Evolutionary conservation across 2,888 invertebrate genomes (phyloP).

Genomic region (Siphonodentalium dalli): DNA sequence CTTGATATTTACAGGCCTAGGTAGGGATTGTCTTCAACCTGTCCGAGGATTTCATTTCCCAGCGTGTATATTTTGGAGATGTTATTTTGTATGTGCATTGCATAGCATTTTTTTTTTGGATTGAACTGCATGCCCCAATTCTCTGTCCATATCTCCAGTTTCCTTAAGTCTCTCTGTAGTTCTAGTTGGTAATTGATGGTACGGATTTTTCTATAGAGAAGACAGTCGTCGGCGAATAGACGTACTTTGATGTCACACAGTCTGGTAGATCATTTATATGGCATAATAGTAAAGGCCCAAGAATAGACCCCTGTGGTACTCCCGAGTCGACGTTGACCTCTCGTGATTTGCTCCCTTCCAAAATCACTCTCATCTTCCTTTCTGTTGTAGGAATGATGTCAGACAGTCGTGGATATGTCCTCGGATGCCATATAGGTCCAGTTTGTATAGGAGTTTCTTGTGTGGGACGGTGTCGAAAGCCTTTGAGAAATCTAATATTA

Average conservation of each 20-base stretch:
- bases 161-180: conserved; percentile 14
- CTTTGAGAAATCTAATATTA: too few species aligned
- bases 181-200: conserved; percentile 7
- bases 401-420: conserved; percentile 7
- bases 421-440: conserved; percentile 6
- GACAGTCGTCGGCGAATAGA: conserved; percentile 17
- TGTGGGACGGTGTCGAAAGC: too few species aligned
- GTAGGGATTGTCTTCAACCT: conserved; percentile 10
- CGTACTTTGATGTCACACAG: conserved; percentile 9
- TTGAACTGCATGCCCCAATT: conserved; percentile 18
- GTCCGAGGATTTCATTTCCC: conserved; percentile 1
- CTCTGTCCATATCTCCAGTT: conserved; percentile 9
- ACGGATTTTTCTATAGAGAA: conserved; percentile 11
- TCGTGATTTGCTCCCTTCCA: conserved; percentile 4
- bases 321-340: conserved; percentile 7
- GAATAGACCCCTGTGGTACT: conserved; percentile 16
- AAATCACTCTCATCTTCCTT: conserved; percentile 4
- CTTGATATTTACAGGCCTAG: too few species aligned
- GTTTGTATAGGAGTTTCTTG: conserved; percentile 14
- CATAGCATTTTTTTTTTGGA: conserved; percentile 14
- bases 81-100: conserved; percentile 1
- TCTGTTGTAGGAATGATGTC: conserved; percentile 1
- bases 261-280: conserved; percentile 16
- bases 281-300: conserved; percentile 11
- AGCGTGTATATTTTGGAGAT: conserved; percentile 12